Conservation (phyloP, 2,888 invertebrate genomes). For the Acrobasis repandana region DNA sequence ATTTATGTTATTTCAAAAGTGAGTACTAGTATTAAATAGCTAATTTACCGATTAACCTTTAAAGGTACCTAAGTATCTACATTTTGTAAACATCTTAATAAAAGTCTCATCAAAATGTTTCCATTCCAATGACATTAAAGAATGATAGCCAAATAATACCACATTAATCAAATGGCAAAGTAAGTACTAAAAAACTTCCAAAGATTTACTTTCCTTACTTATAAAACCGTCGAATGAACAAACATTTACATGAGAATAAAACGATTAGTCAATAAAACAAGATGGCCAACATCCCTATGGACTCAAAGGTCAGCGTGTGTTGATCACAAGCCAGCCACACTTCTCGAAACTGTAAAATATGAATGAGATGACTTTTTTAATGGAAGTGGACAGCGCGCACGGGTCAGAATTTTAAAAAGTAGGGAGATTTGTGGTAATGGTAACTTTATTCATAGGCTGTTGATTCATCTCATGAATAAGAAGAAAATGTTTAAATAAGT, state of each 20-base stretch:
- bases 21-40: too few species aligned
- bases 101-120: neutral
- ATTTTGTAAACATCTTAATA: neutral
- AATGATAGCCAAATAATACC: neutral
- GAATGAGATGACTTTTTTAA: conserved; percentile 29
- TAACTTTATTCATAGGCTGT: conserved; percentile 16
- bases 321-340: conserved; percentile 47
- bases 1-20: too few species aligned
- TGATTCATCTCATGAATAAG: conserved; percentile 19
- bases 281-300: conserved; percentile 51
- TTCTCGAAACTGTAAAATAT: conserved; percentile 22
- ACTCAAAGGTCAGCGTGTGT: conserved; percentile 45
- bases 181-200: neutral
- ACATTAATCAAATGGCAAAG: conserved; percentile 13
- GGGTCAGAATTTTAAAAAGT: conserved; percentile 31
- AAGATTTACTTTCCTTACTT: conserved; percentile 16
- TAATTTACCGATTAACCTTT: neutral
- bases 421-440: conserved; percentile 24
- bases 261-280: conserved; percentile 32
- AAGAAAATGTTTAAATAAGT: conserved; percentile 10
- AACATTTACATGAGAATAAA: conserved; percentile 35
- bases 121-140: neutral
- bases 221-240: conserved; percentile 11
- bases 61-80: too few species aligned
- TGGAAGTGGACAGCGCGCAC: conserved; percentile 33